Percentiles rank a stretch among this genome's conserved stretches.
Evolutionary conservation across 2,888 invertebrate genomes (phyloP).

Genomic region (Automeris io): DNA sequence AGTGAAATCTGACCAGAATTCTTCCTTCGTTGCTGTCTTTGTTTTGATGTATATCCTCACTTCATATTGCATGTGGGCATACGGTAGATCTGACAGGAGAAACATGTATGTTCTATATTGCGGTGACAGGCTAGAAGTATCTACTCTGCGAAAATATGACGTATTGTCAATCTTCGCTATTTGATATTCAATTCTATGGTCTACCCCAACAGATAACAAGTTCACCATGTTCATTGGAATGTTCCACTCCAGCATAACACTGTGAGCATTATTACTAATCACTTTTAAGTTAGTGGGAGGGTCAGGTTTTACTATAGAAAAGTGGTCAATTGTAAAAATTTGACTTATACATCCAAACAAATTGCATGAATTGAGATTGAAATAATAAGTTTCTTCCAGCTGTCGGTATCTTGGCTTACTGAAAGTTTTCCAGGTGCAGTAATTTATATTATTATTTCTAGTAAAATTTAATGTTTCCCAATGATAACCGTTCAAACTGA

Average conservation of each 20-base stretch:
- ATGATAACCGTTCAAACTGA: slow-evolving; percentile 32
- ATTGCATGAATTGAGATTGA: slow-evolving; percentile 79
- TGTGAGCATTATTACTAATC: slow-evolving; percentile 42
- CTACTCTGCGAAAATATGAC: slow-evolving; percentile 56
- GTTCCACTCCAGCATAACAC: slow-evolving; percentile 52
- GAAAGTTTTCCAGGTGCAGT: slow-evolving; percentile 47
- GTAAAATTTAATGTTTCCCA: slow-evolving; percentile 31
- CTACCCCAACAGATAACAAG: slow-evolving; percentile 46
- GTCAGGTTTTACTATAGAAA: slow-evolving; percentile 57
- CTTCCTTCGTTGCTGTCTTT: slow-evolving; percentile 63
- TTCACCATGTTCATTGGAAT: slow-evolving; percentile 52
- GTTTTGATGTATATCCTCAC: slow-evolving; percentile 83
- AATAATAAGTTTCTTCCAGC: slow-evolving; percentile 65
- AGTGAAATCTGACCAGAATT: slow-evolving; percentile 84
- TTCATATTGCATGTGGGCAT: slow-evolving; percentile 83
- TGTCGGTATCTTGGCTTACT: slow-evolving; percentile 62
- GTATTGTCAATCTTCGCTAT: slow-evolving; percentile 65
- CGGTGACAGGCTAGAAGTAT: slow-evolving; percentile 40
- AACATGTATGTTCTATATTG: slow-evolving; percentile 53
- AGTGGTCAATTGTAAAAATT: slow-evolving; percentile 78
- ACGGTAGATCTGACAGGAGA: slow-evolving; percentile 75
- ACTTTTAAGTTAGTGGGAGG: slow-evolving; percentile 41
- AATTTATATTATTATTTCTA: slow-evolving; percentile 23
- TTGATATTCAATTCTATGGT: slow-evolving; percentile 65
- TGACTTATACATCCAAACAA: slow-evolving; percentile 73